phyloP scores from a whole-genome alignment of 2,888 invertebrate species.

The Drosophila nr. fundita region DNA sequence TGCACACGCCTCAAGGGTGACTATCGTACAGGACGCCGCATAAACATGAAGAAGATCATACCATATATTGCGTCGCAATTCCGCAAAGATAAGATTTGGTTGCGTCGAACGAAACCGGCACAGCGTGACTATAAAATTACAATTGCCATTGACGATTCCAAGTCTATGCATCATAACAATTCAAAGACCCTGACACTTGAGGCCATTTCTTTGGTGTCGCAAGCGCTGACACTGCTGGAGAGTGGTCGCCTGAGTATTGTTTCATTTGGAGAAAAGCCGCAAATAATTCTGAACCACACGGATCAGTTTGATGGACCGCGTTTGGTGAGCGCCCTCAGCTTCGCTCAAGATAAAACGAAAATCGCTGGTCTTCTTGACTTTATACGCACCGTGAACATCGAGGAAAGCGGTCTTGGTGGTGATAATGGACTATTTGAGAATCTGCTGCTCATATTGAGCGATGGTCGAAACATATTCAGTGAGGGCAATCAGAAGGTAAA shows the following conservation, averaged over 20 bases:
- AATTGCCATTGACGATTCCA: slow-evolving; percentile 98
- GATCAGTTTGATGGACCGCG: slow-evolving; percentile 93
- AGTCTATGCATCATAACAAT: slow-evolving; percentile 94
- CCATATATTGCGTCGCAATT: slow-evolving; percentile 99
- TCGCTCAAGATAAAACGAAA: slow-evolving; percentile 95
- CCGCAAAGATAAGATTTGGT: slow-evolving; percentile 99
- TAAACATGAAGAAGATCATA: slow-evolving; percentile 99
- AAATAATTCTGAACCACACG: slow-evolving; percentile 95
- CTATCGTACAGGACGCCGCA: slow-evolving; percentile 97
- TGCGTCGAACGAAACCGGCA: slow-evolving; percentile 96
- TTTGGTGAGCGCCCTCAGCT: slow-evolving; percentile 92
- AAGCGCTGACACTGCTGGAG: slow-evolving; percentile 96
- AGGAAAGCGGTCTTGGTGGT: slow-evolving; percentile 84
- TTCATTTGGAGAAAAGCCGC: slow-evolving; percentile 94
- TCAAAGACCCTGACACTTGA: slow-evolving; percentile 97
- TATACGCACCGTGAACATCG: slow-evolving; percentile 88
- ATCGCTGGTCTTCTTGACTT: slow-evolving; percentile 93
- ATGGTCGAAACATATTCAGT: slow-evolving; percentile 96
- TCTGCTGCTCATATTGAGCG: slow-evolving; percentile 96
- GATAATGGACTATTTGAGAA: slow-evolving; percentile 85
- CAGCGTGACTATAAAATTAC: slow-evolving; percentile 98
- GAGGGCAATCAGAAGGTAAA: slow-evolving; percentile 92
- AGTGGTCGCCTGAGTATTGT: slow-evolving; percentile 96
- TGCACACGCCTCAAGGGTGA: slow-evolving; percentile 97
- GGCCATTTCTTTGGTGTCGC: slow-evolving; percentile 95